These are phyloP conservation scores for Diploptera punctata DNA, from an alignment of 2,888 invertebrate genomes.

Conservation along the genomic window DNA sequence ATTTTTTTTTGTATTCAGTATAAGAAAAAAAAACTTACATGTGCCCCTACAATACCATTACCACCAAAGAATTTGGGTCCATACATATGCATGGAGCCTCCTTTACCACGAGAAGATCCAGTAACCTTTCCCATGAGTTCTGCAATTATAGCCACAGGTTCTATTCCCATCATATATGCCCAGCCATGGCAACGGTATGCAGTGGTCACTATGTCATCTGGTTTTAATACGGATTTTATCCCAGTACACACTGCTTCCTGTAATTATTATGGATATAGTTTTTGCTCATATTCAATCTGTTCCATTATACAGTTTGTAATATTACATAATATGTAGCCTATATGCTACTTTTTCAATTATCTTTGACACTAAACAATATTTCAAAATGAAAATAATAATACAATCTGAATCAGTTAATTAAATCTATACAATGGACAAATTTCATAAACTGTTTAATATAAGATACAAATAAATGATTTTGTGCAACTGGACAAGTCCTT, in stretches of 20 bases:
- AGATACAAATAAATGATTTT: too few relatives aligned
- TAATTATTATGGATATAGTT: background rate
- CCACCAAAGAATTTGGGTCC: constrained; percentile 62
- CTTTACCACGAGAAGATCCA: constrained; percentile 67
- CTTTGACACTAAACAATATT: background rate
- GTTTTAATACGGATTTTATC: constrained; percentile 68
- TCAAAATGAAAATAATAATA: background rate
- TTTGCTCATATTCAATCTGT: background rate
- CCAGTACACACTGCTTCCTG: constrained; percentile 67
- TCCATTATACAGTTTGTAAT: background rate
- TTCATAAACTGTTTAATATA: too few relatives aligned
- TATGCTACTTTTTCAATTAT: background rate
- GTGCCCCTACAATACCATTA: constrained; percentile 70
- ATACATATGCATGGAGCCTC: constrained; percentile 71
- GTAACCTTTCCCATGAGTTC: constrained; percentile 62
- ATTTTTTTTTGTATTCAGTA: too few relatives aligned
- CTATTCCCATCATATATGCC: constrained; percentile 83
- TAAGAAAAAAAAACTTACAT: too few relatives aligned
- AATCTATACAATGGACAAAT: background rate
- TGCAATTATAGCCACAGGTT: constrained; percentile 59
- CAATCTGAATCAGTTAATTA: background rate
- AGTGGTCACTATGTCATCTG: constrained; percentile 90
- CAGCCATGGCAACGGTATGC: constrained; percentile 98
- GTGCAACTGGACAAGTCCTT: too few relatives aligned
- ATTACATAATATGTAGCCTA: background rate